Evolutionary conservation across 1,140 invertebrate genomes (phyloP).

Genomic region (Tetragnatha versicolor): DNA sequence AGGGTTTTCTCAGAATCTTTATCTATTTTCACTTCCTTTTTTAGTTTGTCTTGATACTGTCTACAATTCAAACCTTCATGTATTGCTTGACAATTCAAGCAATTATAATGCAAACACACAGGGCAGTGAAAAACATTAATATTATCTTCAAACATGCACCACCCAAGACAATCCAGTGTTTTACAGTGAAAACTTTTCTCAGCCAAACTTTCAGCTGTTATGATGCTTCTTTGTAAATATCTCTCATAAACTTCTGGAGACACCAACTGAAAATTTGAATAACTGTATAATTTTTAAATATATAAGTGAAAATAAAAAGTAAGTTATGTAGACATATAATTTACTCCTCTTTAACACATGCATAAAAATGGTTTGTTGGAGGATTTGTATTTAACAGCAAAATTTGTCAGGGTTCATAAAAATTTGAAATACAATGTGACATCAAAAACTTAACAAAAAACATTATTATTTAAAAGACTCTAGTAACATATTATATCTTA

Average conservation of each 20-base stretch:
- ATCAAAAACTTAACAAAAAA: background rate
- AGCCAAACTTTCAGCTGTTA: conserved; percentile 81
- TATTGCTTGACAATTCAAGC: conserved; percentile 88
- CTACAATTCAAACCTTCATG: conserved; percentile 84
- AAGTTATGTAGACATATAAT: too few relatives aligned
- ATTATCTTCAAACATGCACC: conserved; percentile 89
- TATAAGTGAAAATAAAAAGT: too few relatives aligned
- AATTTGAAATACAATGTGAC: background rate
- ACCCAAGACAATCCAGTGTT: conserved; percentile 85
- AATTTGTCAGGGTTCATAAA: background rate
- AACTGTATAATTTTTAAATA: too few relatives aligned
- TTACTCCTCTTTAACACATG: too few relatives aligned
- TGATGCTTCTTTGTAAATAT: conserved; percentile 81
- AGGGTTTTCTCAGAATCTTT: conserved; percentile 78
- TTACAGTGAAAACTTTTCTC: conserved; percentile 90
- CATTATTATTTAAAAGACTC: conserved; percentile 6
- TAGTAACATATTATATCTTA: background rate
- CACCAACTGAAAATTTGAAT: conserved; percentile 69
- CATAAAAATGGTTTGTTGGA: too few relatives aligned
- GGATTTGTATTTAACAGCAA: too few relatives aligned
- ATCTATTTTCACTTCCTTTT: conserved; percentile 70
- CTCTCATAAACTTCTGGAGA: conserved; percentile 76
- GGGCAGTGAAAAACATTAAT: conserved; percentile 87
- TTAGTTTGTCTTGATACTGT: conserved; percentile 81
- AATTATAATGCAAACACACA: conserved; percentile 82